Evolutionary conservation across 2,797 vertebrate species (phyloP), one percentile per base, ranked within the genome.

Genomic region (Sciurus carolinensis): DNA sequence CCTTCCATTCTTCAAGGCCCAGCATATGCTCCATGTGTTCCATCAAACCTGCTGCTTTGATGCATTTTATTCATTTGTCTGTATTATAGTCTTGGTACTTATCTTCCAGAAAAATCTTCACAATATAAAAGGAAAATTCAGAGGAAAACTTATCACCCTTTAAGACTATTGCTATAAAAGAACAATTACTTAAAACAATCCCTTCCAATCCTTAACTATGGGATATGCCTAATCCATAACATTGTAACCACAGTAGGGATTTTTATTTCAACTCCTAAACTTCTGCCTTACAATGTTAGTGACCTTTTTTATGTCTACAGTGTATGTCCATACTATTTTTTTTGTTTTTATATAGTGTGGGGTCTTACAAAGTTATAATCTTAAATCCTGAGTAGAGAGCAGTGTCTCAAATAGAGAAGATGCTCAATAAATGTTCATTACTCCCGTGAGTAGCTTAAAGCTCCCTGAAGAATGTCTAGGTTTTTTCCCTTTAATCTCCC

Each of bases 41-140:
- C 59, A 52, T 73, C 75, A 96, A 95, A 92, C 22, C 83, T 94
- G 67, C 24, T 76, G 57, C 66, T 94, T 81, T 69, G 94, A 96
- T 91, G 80, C 80, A 91, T 95, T 77, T 85, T 81, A 96, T 39
- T 59, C 54, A 87, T 84, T 87, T 96, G 90, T 77, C 57, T 96
- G 90, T 75, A 87, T 90, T 82, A 89, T 26, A 88, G 91, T 76
- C 54, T 64, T 81, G n/a, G 39, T 84, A n/a, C 79, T 96, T 91
- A 96, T 94, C 87, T 67, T 73, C 42, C 67, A 76, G 73, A 94
- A 95, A 93, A 95, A 93, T 77, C 83, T 94, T 87, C 89, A 94
- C 52, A 75, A 94, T 47, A 91, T 97, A 95, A 96, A 91, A 97
- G 66, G n/a, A 95, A 90, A 95, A 83, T 67, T 82, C 1, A 80